phyloP scores from a whole-genome alignment of 2,797 vertebrate species.

The Aphelocoma californica region DNA sequence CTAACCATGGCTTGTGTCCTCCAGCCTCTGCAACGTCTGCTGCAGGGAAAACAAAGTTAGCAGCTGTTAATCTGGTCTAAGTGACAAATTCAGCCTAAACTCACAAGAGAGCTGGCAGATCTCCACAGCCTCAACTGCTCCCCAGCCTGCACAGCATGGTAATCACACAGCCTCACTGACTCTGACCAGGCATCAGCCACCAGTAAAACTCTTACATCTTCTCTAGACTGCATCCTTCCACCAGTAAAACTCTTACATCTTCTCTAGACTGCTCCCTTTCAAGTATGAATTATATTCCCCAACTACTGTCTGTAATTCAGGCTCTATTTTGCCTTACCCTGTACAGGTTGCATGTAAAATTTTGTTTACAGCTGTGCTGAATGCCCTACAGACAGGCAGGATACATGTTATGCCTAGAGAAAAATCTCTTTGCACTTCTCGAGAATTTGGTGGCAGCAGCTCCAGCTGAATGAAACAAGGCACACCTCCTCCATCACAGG shows the following conservation, averaged over 20 bases:
- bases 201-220: not conserved
- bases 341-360: not conserved
- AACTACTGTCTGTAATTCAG: not conserved
- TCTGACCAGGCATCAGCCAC: not conserved
- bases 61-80: not conserved
- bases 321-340: not conserved
- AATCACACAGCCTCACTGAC: not conserved
- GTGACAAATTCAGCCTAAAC: not conserved
- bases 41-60: not conserved
- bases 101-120: not conserved
- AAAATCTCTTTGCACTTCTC: not conserved
- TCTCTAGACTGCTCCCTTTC: not conserved
- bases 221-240: not conserved
- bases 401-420: not conserved
- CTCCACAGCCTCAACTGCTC: not conserved
- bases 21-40: not conserved
- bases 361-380: not conserved
- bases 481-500: rapidly evolving
- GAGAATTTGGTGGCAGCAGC: not conserved
- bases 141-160: not conserved
- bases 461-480: not conserved
- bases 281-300: not conserved
- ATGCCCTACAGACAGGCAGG: not conserved
- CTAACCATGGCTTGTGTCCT: not conserved
- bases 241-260: not conserved